These are phyloP conservation scores for Perca fluviatilis DNA, from an alignment of 2,113 vertebrate genomes.

Conservation along the genomic window DNA sequence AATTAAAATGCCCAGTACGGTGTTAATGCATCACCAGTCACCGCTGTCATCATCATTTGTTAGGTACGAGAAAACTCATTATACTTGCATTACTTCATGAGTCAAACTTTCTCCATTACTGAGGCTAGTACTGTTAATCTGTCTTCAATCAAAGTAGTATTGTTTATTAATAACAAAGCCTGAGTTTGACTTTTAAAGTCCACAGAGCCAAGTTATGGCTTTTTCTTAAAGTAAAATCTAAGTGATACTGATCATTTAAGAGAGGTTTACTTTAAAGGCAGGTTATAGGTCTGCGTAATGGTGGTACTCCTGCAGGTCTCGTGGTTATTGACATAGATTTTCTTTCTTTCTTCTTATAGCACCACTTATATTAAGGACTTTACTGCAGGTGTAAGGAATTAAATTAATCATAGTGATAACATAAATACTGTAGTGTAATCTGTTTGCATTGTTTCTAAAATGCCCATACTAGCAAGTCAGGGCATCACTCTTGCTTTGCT, in stretches of 20 bases:
- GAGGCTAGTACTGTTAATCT: neutral
- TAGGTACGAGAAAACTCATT: slow-evolving; percentile 25
- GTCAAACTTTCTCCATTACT: neutral
- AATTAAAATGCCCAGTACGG: slow-evolving; percentile 23
- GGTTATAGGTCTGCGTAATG: neutral
- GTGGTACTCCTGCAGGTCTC: neutral
- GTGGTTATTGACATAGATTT: neutral
- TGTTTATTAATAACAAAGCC: neutral
- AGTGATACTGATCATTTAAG: neutral
- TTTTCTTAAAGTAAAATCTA: neutral
- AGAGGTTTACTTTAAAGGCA: slow-evolving; percentile 1
- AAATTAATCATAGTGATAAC: slow-evolving; percentile 6
- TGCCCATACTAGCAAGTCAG: neutral
- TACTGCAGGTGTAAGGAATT: neutral
- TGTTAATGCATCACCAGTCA: slow-evolving; percentile 38
- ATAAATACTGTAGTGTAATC: neutral
- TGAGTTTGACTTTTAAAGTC: neutral
- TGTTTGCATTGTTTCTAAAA: slow-evolving; percentile 18
- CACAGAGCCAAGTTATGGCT: neutral
- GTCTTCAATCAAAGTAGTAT: neutral
- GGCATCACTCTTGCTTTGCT: neutral
- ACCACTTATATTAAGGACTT: neutral
- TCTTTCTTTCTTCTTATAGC: neutral
- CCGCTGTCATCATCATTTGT: slow-evolving; percentile 20
- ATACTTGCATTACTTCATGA: neutral